Percentiles rank a stretch among this genome's conserved stretches.
Evolutionary conservation across 1,140 invertebrate genomes (phyloP).

Genomic region (Papilio polyxenes): DNA sequence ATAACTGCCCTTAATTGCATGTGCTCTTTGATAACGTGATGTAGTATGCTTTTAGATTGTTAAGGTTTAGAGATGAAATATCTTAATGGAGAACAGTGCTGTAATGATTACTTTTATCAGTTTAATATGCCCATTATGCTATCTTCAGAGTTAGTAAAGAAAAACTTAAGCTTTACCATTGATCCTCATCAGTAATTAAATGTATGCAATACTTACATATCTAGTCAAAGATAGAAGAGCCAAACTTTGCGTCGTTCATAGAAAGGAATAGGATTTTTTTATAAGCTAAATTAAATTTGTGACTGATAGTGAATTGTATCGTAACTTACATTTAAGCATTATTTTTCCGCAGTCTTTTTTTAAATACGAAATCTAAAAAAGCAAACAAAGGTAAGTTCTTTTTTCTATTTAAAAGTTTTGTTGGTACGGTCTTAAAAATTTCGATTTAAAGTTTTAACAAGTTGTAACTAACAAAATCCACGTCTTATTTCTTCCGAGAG

Average conservation of each 20-base stretch:
- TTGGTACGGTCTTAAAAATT: neutral
- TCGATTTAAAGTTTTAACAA: constrained; percentile 28
- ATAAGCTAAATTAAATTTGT: no score
- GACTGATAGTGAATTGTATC: no score
- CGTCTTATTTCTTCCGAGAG: constrained; percentile 28
- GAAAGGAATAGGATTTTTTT: no score
- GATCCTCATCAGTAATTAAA: neutral
- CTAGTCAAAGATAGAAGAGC: no score
- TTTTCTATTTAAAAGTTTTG: neutral
- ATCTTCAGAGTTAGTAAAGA: no score
- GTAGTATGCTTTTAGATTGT: constrained; percentile 1
- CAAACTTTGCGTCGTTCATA: no score
- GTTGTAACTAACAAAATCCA: constrained; percentile 28
- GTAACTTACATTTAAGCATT: no score
- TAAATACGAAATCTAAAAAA: neutral
- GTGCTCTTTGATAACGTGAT: constrained; percentile 4
- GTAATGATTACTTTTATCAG: neutral
- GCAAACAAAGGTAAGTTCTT: neutral
- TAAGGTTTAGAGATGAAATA: neutral
- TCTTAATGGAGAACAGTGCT: neutral
- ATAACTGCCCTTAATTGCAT: constrained; percentile 29
- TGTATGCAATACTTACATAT: neutral
- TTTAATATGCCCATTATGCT: no score
- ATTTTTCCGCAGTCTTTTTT: neutral
- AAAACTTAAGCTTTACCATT: neutral